Base-by-base conservation (phyloP, 1,140 invertebrate genomes). In the Ips typographus region DNA sequence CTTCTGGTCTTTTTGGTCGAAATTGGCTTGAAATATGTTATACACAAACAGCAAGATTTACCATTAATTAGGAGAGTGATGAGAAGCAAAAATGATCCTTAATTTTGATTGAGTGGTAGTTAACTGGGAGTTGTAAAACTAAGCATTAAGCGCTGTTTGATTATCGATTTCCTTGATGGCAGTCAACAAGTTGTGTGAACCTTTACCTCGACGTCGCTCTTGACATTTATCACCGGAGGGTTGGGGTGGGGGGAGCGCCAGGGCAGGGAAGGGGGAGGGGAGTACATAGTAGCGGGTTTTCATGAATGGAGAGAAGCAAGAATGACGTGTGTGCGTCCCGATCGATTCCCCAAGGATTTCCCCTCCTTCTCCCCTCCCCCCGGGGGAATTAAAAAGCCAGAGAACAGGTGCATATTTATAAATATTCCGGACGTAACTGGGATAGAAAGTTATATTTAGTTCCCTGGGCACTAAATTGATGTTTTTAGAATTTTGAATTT, bases 201-300 rank as follows among this genome's bases (percentile, higher is more conserved):
- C 43, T 67, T 67, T 67, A 49, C 63, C 55, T 42, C 40, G 5
- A 42, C 58, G n/a, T 47, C 64, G 56, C 51, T 44, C 71, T 72
- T 72, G 71, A 72, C 71, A 72, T 72, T 72, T 69, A 61, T 41
- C 22, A 22, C 22, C 22, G 22, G 22, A 22, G 22, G 22, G 22
- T 22, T 22, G 22, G 22, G 22, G 22, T 22, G 22, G 22, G 22
- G 38, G 51, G 55, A n/a, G 39, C 40, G 55, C 36, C 39, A 40
- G n/a, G 44, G 41, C 65, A 49, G 67, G 67, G 68, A 22, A n/a
- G n/a, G 22, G 22, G 22, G 22, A 22, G 22, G 22, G 22, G 22
- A 22, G 22, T 56, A 59, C 65, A 68, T 72, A 72, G 71, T 72
- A 70, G 70, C 59, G 22, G 22, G 61, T 63, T 67, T 56, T 67